phyloP scores from a whole-genome alignment of 2,888 invertebrate genomes.

The Agrotis ipsilon region DNA sequence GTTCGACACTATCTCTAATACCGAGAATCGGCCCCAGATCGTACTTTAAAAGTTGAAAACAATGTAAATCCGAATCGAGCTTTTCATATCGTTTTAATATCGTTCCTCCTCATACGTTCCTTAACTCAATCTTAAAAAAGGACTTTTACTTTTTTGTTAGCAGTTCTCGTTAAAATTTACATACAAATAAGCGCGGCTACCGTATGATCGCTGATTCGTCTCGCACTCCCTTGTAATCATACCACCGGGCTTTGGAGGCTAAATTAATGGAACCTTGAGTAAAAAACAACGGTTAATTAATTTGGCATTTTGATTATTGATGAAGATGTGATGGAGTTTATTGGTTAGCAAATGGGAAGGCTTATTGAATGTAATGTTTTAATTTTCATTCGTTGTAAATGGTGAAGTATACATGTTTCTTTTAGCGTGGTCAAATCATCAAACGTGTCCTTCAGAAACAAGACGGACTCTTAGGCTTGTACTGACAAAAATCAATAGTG shows the following conservation, averaged over 20 bases:
- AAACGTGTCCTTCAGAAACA: too few species aligned
- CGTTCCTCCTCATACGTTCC: slow-evolving; percentile 18
- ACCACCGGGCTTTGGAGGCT: slow-evolving; percentile 31
- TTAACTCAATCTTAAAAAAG: slow-evolving; percentile 25
- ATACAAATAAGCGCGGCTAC: slow-evolving; percentile 52
- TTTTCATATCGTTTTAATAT: slow-evolving; percentile 19
- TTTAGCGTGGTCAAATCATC: too few species aligned
- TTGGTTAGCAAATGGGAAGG: background rate
- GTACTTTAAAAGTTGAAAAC: too few species aligned
- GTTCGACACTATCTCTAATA: too few species aligned
- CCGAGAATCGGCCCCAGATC: too few species aligned
- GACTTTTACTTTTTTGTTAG: slow-evolving; percentile 47
- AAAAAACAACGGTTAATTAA: slow-evolving; percentile 33
- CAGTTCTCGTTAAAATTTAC: slow-evolving; percentile 43
- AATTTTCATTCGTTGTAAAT: background rate
- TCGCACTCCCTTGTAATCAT: slow-evolving; percentile 39
- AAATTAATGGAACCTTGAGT: slow-evolving; percentile 31
- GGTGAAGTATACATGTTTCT: too few species aligned
- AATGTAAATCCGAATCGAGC: too few species aligned
- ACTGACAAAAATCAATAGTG: too few species aligned
- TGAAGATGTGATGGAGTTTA: slow-evolving; percentile 11
- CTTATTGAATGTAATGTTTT: background rate
- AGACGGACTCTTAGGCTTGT: too few species aligned
- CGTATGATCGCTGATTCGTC: slow-evolving; percentile 50
- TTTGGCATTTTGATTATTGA: slow-evolving; percentile 32